Evolutionary conservation across 2,888 invertebrate genomes (phyloP).

Genomic region (Schizaphis graminum): DNA sequence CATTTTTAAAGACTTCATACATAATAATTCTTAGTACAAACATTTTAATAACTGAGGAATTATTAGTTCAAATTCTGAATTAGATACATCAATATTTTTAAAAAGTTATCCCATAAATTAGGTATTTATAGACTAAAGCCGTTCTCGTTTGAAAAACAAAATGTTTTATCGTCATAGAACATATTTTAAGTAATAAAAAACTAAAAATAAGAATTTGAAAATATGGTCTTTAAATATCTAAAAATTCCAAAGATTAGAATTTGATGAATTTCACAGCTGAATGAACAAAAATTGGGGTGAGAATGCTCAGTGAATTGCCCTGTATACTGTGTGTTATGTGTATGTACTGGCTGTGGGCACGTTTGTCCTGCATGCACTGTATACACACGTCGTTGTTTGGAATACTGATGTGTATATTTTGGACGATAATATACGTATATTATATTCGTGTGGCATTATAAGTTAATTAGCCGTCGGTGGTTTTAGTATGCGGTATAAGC

Average conservation of each 20-base stretch:
- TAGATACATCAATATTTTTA: background rate
- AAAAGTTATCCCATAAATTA: background rate
- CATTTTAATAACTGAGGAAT: too few relatives aligned
- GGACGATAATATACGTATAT: slow-evolving; percentile 40
- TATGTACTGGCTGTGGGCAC: background rate
- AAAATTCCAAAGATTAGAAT: background rate
- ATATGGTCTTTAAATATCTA: background rate
- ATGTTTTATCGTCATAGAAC: background rate
- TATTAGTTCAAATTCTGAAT: background rate
- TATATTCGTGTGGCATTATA: slow-evolving; percentile 46
- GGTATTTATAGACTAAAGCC: background rate
- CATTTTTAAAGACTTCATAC: background rate
- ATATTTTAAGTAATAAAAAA: too few relatives aligned
- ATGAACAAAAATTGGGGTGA: background rate
- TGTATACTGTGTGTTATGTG: background rate
- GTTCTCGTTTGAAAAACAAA: background rate
- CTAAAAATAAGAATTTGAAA: background rate
- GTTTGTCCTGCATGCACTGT: background rate
- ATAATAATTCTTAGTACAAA: too few relatives aligned
- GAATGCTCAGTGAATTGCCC: background rate
- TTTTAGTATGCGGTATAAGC: slow-evolving; percentile 54
- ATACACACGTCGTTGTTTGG: background rate
- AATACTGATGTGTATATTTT: slow-evolving; percentile 57
- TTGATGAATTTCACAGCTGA: background rate
- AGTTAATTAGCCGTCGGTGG: slow-evolving; percentile 52